Evolutionary conservation across 2,888 invertebrate genomes (phyloP), one percentile per base, ranked within the genome.

Genomic region (Frankliniella intonsa): DNA sequence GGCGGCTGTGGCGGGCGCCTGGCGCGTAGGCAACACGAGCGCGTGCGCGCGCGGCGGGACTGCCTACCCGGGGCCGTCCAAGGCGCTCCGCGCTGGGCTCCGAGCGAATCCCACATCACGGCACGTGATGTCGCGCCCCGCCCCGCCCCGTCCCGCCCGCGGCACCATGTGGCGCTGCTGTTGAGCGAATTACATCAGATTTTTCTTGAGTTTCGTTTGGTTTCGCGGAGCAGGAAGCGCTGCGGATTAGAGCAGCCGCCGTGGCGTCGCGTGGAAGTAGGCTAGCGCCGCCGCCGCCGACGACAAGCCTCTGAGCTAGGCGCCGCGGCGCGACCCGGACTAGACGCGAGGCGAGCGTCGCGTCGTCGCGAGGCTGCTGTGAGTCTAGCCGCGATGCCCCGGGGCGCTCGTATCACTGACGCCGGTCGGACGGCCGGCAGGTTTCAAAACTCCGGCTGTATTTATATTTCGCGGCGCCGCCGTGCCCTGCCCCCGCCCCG

Each of bases 141-240:
- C 3, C 55, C 9, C 38, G 38, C 38, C 3, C 38, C 38, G 38
- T 5, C 5, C 38, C 38, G 38, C 38, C 38, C 38, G 38, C 38
- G 38, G 38, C 38, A 38, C 38, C 3, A 38, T 38, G 5, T 38
- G 38, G 5, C 3, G 38, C 38, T 38, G 38, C 19, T 62, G 62
- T 14, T 14, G 62, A 62, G 62, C 62, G 55, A 55, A 62, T 62
- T 62, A 62, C 62, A 62, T 62, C 62, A 62, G 14, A 62, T 62
- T 62, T 62, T 62, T 62, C 62, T n/a, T n/a, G n/a, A n/a, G 62
- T 62, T 62, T 62, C 62, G 17, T 38, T 38, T 3, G 38, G 62
- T 62, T 62, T 62, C 62, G 17, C 62, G 62, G 62, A 62, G 62
- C 62, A 62, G 62, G 62, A 62, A 62, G 62, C 62, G 62, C 62